phyloP scores from a whole-genome alignment of 2,113 vertebrate genomes.

The Anhinga anhinga region DNA sequence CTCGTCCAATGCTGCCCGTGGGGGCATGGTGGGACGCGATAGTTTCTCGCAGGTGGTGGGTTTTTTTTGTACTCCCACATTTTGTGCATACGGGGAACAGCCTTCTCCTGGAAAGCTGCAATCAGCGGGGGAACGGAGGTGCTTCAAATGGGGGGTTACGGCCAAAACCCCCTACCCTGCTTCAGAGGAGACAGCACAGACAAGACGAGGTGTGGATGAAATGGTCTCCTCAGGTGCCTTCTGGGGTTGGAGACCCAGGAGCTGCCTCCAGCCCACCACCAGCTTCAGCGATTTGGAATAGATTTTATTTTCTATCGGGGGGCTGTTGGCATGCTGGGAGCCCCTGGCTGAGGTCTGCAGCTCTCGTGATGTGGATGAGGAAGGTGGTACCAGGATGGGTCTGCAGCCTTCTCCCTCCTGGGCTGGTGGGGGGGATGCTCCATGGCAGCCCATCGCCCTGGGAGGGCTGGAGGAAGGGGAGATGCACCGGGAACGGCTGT shows the following conservation, averaged over 20 bases:
- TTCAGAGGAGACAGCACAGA: not conserved
- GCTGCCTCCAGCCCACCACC: not conserved
- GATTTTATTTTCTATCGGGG: not conserved
- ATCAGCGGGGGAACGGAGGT: not conserved
- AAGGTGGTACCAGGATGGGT: not conserved
- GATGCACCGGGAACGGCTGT: not conserved
- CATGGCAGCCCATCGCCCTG: not conserved
- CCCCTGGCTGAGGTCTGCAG: not conserved
- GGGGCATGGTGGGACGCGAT: accelerated
- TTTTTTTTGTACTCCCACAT: accelerated
- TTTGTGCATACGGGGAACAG: not conserved
- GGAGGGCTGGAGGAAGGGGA: not conserved
- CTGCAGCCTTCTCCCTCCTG: not conserved
- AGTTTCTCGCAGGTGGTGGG: accelerated
- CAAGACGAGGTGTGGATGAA: accelerated
- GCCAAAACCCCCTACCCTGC: not conserved
- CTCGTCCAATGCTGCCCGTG: not conserved
- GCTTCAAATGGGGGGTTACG: not conserved
- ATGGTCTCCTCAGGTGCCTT: not conserved
- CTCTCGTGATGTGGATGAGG: accelerated
- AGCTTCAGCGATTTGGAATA: not conserved
- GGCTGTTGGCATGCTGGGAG: not conserved
- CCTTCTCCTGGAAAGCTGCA: not conserved
- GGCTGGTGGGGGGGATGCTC: not conserved
- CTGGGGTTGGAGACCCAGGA: not conserved